Conservation (phyloP, 2,888 invertebrate genomes). For the Xestia c-nigrum region DNA sequence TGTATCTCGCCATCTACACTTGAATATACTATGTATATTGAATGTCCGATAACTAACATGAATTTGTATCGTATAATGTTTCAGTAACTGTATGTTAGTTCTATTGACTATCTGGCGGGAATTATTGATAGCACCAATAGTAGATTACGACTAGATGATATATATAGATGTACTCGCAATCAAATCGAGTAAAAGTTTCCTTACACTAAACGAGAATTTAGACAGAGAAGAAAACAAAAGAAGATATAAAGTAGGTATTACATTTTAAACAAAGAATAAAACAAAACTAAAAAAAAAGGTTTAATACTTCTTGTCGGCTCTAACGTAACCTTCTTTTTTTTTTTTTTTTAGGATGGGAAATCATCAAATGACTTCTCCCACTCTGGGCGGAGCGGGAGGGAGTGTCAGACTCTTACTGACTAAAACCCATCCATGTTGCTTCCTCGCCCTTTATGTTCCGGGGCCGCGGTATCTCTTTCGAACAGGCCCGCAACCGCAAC, state of each 20-base stretch:
- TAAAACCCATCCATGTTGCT: no score
- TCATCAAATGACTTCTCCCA: no score
- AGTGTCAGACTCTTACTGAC: no score
- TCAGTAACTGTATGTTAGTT: neutral
- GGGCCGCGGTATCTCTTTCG: no score
- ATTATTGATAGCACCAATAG: neutral
- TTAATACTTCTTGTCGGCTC: neutral
- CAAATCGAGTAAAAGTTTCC: neutral
- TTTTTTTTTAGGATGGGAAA: no score
- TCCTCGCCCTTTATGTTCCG: no score
- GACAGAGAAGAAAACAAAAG: neutral
- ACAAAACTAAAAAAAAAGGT: neutral
- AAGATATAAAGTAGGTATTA: neutral
- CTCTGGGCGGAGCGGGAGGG: no score
- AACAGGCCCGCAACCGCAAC: no score
- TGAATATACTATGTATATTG: constrained; percentile 13
- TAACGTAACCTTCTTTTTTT: no score
- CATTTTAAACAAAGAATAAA: neutral
- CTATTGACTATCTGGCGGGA: neutral
- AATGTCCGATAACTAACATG: neutral
- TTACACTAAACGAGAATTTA: neutral
- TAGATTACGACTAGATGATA: neutral
- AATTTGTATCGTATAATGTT: neutral
- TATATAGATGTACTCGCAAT: neutral
- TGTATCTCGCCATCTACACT: constrained; percentile 15